phyloP scores from a whole-genome alignment of 2,888 invertebrate genomes.

The Noctua comes region DNA sequence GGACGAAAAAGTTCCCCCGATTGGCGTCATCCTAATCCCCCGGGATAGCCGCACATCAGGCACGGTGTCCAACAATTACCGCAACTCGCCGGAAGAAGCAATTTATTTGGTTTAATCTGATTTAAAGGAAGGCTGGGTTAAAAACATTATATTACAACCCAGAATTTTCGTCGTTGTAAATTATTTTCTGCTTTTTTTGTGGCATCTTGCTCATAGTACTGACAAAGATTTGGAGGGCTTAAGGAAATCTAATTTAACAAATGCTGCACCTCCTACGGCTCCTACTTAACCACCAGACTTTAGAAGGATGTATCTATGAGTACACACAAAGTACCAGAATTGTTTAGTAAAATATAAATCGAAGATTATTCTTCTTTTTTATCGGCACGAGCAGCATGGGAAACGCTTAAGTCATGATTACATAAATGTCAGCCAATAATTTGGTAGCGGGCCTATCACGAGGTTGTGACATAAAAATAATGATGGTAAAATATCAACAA shows the following conservation, averaged over 20 bases:
- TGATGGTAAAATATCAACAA: not conserved
- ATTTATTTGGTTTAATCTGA: constrained; percentile 42
- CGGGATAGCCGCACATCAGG: constrained; percentile 51
- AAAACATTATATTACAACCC: too few species aligned
- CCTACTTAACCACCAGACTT: not conserved
- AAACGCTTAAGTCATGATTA: not conserved
- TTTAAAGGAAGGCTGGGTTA: constrained; percentile 17
- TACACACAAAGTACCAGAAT: not conserved
- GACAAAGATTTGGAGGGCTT: not conserved
- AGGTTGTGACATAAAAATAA: not conserved
- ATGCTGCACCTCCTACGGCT: not conserved
- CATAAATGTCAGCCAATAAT: not conserved
- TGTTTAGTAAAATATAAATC: not conserved
- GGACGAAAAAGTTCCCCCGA: constrained; percentile 63
- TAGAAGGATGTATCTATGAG: not conserved
- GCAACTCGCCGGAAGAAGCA: constrained; percentile 17
- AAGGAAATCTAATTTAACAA: not conserved
- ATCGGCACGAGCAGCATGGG: not conserved
- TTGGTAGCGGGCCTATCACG: not conserved
- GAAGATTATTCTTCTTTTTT: not conserved
- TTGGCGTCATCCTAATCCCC: constrained; percentile 58
- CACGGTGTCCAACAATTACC: constrained; percentile 49
- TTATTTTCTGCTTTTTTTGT: not conserved
- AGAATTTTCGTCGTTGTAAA: not conserved
- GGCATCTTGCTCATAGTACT: not conserved